phyloP scores from a whole-genome alignment of 2,888 invertebrate genomes.

The Aphelenchoides bicaudatus region DNA sequence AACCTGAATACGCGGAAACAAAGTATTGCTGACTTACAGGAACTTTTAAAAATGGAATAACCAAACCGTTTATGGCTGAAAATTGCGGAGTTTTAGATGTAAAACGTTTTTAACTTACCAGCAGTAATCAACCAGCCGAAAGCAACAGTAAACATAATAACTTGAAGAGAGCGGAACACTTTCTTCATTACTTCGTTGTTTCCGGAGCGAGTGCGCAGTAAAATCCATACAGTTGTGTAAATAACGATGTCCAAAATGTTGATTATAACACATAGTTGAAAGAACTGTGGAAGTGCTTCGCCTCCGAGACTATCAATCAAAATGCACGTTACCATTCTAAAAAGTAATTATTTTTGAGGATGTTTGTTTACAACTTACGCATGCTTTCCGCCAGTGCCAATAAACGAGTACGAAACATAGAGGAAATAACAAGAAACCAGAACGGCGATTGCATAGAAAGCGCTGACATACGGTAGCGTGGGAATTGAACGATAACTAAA shows the following conservation, averaged over 20 bases:
- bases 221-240: slow-evolving; percentile 3
- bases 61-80: background rate
- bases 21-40: slow-evolving; percentile 9
- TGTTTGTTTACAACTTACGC: no score
- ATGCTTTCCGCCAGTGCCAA: no score
- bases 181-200: slow-evolving; percentile 3
- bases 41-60: slow-evolving; percentile 5
- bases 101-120: no score
- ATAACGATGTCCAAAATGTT: slow-evolving; percentile 12
- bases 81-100: no score
- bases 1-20: background rate
- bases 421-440: slow-evolving; percentile 1
- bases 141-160: slow-evolving; percentile 12
- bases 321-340: slow-evolving; percentile 7
- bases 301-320: slow-evolving; percentile 13
- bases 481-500: background rate
- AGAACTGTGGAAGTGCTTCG: background rate
- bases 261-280: slow-evolving; percentile 19
- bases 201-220: background rate
- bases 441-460: slow-evolving; percentile 2
- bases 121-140: slow-evolving; percentile 17
- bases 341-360: no score
- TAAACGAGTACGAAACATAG: slow-evolving; percentile 8
- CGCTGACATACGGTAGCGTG: background rate
- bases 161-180: slow-evolving; percentile 16